phyloP scores from a whole-genome alignment of 2,113 vertebrate species.

The Oreochromis tanganicae region DNA sequence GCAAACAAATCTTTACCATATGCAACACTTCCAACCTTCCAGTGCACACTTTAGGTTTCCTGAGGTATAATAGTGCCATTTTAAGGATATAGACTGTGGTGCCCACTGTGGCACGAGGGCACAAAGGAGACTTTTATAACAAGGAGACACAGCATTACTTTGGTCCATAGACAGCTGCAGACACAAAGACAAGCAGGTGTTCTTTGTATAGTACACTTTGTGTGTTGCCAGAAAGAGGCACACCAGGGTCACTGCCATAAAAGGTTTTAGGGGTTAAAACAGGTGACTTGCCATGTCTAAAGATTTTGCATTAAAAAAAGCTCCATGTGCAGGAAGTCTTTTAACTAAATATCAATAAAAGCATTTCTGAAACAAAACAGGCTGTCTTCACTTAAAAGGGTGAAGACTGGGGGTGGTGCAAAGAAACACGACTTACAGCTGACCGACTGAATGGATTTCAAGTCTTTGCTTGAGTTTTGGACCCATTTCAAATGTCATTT shows the following conservation, averaged over 20 bases:
- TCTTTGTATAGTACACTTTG: not conserved
- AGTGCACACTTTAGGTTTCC: too few species aligned
- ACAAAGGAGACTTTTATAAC: not conserved
- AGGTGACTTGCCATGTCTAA: fast-evolving
- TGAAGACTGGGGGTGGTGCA: not conserved
- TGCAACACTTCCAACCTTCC: not conserved
- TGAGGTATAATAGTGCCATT: too few species aligned
- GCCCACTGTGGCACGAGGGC: not conserved
- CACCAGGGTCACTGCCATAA: not conserved
- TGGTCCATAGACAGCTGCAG: not conserved
- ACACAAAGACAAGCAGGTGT: not conserved
- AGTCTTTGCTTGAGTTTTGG: not conserved
- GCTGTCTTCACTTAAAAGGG: not conserved
- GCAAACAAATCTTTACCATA: not conserved
- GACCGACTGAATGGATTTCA: not conserved
- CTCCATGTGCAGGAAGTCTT: not conserved
- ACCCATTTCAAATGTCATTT: too few species aligned
- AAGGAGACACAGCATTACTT: not conserved
- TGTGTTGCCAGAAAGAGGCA: not conserved
- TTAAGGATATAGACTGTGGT: not conserved
- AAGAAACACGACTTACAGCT: not conserved
- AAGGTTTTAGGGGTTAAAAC: not conserved
- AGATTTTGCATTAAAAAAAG: not conserved
- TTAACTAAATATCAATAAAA: not conserved
- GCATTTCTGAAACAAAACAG: not conserved